Conservation (phyloP, 2,797 vertebrate species). For the Glyptemys insculpta region DNA sequence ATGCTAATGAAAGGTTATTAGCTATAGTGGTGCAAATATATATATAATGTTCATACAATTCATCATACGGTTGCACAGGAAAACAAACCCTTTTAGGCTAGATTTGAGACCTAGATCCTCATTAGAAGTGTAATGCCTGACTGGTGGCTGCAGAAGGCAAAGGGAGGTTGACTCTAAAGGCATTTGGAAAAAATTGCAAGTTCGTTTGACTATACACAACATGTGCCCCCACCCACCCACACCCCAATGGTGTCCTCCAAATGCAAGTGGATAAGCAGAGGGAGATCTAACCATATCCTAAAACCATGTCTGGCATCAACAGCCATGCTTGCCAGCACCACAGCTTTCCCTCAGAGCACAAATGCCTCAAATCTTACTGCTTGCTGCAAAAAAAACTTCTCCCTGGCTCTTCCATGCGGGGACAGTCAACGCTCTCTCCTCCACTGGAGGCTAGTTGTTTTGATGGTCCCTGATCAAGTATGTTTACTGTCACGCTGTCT, state of each 20-base stretch:
- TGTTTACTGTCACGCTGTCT: not conserved
- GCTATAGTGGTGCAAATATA: conserved; percentile 24
- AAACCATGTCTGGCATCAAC: not conserved
- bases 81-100: not conserved
- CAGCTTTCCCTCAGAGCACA: not conserved
- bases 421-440: not conserved
- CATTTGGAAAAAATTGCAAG: not conserved
- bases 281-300: not conserved
- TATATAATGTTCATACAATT: not conserved
- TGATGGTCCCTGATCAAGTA: not conserved
- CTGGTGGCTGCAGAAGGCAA: not conserved
- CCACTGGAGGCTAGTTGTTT: not conserved
- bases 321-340: not conserved
- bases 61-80: not conserved
- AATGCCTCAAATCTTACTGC: not conserved
- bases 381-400: not conserved
- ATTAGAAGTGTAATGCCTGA: not conserved
- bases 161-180: not conserved
- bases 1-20: not conserved
- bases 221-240: fast-evolving
- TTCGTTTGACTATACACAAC: fast-evolving
- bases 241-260: not conserved
- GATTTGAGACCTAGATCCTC: not conserved
- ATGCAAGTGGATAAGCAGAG: not conserved
- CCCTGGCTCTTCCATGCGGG: not conserved